Base-by-base conservation (phyloP, 2,888 invertebrate species). In the Drosophila buzzatii region DNA sequence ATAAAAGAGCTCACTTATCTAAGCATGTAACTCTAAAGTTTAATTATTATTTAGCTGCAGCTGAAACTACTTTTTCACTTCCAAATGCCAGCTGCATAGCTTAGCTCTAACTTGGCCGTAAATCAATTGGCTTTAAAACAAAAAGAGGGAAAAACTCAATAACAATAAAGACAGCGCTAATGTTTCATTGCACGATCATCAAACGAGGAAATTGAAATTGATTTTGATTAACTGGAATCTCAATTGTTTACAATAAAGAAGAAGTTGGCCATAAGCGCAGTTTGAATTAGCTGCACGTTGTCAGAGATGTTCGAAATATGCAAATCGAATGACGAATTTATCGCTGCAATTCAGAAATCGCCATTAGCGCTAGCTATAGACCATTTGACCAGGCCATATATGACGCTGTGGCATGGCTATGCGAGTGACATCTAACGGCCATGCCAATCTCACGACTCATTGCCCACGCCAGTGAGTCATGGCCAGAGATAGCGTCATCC, bases 391-490 rank as follows among this genome's bases (percentile, higher is more conserved):
- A 70, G 72, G 86, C 83, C 83, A 67, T 60, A 70, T 65, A 63
- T 35, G 81, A 33, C 6, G 16, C 0, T 44, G 12, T 52, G 31
- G 18, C 31, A 5, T 33, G 23, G 2, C 18, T 39, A 8, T n/a
- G 20, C n/a, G 37, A 37, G 18, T 58, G 65, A 66, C 67, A 68
- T 71, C 79, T 84, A 87, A 81, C 79, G 85, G 79, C 79, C 75
- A 79, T 71, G 47, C 42, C 61, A 65, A 76, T 49, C 64, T 10
- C 47, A 68, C 71, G 61, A 76, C 16, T 73, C 60, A 31, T 1
- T 47, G 75, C 70, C 79, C 70, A 79, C 75, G 69, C 16, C 8
- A 35, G 61, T 79, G 79, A 79, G 12, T 79, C 74, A 77, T 42
- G 2, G 14, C 18, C n/a, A 35, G 27, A 27, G 27, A 27, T 64